Percentiles rank a stretch among this genome's conserved stretches.
These are phyloP conservation scores for Aldrovandia affinis DNA, from an alignment of 2,797 vertebrate genomes.

Conservation along the genomic window DNA sequence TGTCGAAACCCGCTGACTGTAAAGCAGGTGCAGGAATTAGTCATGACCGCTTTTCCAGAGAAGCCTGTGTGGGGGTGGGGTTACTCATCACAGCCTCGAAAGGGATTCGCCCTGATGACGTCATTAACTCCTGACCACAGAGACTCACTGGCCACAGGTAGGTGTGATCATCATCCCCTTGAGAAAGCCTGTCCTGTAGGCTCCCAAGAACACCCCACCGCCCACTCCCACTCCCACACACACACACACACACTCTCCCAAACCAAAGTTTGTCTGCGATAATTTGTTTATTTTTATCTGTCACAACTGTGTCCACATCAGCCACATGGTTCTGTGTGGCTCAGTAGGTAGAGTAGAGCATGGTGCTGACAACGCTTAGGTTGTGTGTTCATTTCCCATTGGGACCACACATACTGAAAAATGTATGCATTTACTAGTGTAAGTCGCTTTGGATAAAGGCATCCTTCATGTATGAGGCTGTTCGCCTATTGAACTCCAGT, in stretches of 20 bases:
- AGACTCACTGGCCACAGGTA: constrained; percentile 44
- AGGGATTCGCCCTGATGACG: constrained; percentile 13
- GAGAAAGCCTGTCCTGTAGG: constrained; percentile 40
- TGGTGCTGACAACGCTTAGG: too few relatives aligned
- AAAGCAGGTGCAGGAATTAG: constrained; percentile 66
- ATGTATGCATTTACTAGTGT: too few relatives aligned
- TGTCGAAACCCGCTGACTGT: constrained; percentile 51
- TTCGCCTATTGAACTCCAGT: too few relatives aligned
- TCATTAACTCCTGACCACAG: constrained; percentile 28
- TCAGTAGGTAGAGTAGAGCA: too few relatives aligned
- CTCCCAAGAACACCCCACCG: constrained; percentile 47
- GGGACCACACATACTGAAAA: too few relatives aligned
- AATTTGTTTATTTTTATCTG: not conserved
- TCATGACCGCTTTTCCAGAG: constrained; percentile 58
- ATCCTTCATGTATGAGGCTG: too few relatives aligned
- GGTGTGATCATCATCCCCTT: constrained; percentile 52
- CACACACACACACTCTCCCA: not conserved
- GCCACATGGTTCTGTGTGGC: too few relatives aligned
- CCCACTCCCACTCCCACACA: not conserved
- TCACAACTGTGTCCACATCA: constrained; percentile 10
- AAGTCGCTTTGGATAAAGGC: too few relatives aligned
- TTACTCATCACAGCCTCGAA: constrained; percentile 43
- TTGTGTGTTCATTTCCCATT: too few relatives aligned
- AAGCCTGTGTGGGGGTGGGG: constrained; percentile 22
- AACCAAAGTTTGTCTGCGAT: constrained; percentile 22